phyloP scores from a whole-genome alignment of 2,113 vertebrate species.

The Grus americana region DNA sequence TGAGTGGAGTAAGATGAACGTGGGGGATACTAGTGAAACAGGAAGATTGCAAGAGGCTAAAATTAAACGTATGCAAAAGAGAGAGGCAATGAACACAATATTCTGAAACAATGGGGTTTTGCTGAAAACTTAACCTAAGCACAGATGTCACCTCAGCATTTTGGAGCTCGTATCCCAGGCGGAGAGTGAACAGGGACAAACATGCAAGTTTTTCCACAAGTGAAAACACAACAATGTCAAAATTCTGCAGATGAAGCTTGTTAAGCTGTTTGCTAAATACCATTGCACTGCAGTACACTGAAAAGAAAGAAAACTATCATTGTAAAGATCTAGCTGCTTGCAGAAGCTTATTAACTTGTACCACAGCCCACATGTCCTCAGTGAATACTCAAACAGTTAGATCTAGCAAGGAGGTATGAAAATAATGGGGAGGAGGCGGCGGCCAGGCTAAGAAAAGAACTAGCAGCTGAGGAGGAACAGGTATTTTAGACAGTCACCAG shows the following conservation, averaged over 20 bases:
- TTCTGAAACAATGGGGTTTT: neutral
- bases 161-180: neutral
- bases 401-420: neutral
- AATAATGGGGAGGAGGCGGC: neutral
- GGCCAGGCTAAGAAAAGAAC: neutral
- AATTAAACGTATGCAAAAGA: neutral
- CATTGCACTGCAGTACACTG: neutral
- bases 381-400: neutral
- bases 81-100: neutral
- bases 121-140: neutral
- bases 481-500: neutral
- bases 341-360: neutral
- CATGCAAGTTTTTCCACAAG: neutral
- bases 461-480: neutral
- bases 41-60: neutral
- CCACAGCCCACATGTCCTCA: neutral
- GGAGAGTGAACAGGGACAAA: neutral
- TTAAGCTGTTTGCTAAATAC: conserved; percentile 14
- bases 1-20: neutral
- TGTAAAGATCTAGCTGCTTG: neutral
- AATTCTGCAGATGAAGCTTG: neutral
- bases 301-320: neutral
- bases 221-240: neutral
- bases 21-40: neutral
- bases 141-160: neutral